Evolutionary conservation across 2,888 invertebrate species (phyloP).

Genomic region (Thereva unica): DNA sequence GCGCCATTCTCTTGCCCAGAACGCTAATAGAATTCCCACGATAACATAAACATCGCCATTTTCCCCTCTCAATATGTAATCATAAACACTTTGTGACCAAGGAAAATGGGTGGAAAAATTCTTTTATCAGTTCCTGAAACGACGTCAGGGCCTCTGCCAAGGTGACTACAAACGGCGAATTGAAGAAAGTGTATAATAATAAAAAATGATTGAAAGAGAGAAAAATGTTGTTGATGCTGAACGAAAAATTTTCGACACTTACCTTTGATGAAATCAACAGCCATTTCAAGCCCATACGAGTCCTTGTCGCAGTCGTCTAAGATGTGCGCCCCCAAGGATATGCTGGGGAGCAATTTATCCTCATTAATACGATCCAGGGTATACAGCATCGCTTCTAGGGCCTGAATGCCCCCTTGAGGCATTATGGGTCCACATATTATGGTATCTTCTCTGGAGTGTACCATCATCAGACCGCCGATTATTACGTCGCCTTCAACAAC

Average conservation of each 20-base stretch:
- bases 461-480: conserved; percentile 90
- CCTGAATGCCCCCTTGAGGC: conserved; percentile 86
- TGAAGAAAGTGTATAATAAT: conserved; percentile 24
- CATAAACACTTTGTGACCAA: conserved; percentile 22
- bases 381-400: conserved; percentile 86
- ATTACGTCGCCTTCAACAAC: conserved; percentile 82
- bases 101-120: not conserved
- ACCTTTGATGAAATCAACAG: conserved; percentile 93
- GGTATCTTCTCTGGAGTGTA: conserved; percentile 80
- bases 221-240: not conserved
- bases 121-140: conserved; percentile 13
- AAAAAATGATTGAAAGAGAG: conserved; percentile 10
- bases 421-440: conserved; percentile 84
- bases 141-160: not conserved
- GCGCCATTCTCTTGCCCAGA: not conserved
- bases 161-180: conserved; percentile 17
- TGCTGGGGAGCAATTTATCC: conserved; percentile 66
- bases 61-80: conserved; percentile 10
- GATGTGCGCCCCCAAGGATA: conserved; percentile 80
- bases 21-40: conserved; percentile 18
- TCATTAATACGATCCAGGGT: conserved; percentile 77
- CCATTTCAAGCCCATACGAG: conserved; percentile 89
- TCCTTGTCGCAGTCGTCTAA: conserved; percentile 92
- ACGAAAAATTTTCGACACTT: conserved; percentile 48
- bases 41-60: conserved; percentile 6